Evolutionary conservation across 2,797 vertebrate genomes (phyloP), one percentile per base, ranked within the genome.

Genomic region (Chloroceryle inda): DNA sequence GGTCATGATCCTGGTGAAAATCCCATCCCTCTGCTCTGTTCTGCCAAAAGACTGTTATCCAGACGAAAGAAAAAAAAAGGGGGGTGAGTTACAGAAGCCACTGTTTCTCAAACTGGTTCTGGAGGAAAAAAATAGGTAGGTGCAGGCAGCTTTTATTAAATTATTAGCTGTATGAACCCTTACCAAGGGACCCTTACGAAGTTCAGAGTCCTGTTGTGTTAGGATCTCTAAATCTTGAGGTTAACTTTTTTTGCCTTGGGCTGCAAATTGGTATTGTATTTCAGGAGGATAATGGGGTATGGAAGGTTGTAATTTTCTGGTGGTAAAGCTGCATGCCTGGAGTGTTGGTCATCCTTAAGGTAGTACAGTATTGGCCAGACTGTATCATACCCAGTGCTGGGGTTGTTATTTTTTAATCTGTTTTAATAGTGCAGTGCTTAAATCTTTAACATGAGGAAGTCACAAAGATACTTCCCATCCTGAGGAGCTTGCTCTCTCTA

Each of bases 21-120:
- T 99, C 98, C 94, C 95, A 95, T 29, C 63, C 88, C 58, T 98
- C 91, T 2, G 98, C 98, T 94, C 98, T 98, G 42, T 98, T 97
- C 96, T 98, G 97, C 99, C 99, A 99, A 67, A 98, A 13, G 12
- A 96, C 99, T 99, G 86, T 64, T 91, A 68, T 17, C 85, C 96
- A 82, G 85, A 86, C 88, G 79, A 91, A 49, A 95, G 67, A 37
- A 37, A 63, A 66, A 67, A 93, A 90, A 18, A 16, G 66, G 47
- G 26, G 21, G 66, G 45, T 23, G 83, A 78, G 79, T 61, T 73
- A 87, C 20, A 89, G 66, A 53, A 89, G 63, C 24, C 11, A 13
- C 20, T 37, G n/a, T 67, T 91, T 64, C 56, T 89, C 53, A 75
- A 68, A 3, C 38, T 71, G 76, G 64, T 91, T 61, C 78, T 89